These are phyloP conservation scores for Nycteola revayana DNA, from an alignment of 2,888 invertebrate genomes.

Conservation along the genomic window DNA sequence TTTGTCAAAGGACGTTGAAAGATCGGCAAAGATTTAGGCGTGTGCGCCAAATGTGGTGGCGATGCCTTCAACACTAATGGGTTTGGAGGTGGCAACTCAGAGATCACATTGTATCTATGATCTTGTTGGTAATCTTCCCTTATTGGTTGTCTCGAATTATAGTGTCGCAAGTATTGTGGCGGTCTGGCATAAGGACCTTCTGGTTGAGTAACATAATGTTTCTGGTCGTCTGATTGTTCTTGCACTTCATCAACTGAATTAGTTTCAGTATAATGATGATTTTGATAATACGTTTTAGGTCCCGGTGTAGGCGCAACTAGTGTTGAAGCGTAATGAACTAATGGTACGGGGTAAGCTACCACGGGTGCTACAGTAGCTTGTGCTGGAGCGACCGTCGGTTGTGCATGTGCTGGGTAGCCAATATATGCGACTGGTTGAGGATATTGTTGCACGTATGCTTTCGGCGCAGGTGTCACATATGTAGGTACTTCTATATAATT, in stretches of 20 bases:
- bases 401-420: constrained; percentile 52
- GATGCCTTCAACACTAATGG: constrained; percentile 55
- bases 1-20: constrained; percentile 56
- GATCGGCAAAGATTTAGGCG: constrained; percentile 66
- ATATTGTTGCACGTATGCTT: constrained; percentile 54
- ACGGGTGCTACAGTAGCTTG: constrained; percentile 52
- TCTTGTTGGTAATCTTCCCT: constrained; percentile 58
- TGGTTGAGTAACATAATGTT: constrained; percentile 48
- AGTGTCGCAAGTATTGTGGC: constrained; percentile 54
- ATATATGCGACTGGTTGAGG: constrained; percentile 48
- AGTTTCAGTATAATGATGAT: constrained; percentile 47
- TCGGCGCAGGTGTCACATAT: constrained; percentile 53
- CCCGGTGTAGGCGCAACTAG: constrained; percentile 46
- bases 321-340: constrained; percentile 50
- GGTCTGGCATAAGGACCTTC: constrained; percentile 48
- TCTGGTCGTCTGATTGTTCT: constrained; percentile 50
- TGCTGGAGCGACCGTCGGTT: constrained; percentile 49
- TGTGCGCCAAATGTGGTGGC: constrained; percentile 59
- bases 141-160: constrained; percentile 54
- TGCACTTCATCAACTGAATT: constrained; percentile 53
- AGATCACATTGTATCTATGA: constrained; percentile 35
- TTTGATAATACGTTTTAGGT: constrained; percentile 53
- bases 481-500: constrained; percentile 61
- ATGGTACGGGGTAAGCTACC: constrained; percentile 56
- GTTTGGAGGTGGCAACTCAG: constrained; percentile 63